Base-by-base conservation (phyloP, 2,888 invertebrate genomes). In the Lycophotia porphyrea region DNA sequence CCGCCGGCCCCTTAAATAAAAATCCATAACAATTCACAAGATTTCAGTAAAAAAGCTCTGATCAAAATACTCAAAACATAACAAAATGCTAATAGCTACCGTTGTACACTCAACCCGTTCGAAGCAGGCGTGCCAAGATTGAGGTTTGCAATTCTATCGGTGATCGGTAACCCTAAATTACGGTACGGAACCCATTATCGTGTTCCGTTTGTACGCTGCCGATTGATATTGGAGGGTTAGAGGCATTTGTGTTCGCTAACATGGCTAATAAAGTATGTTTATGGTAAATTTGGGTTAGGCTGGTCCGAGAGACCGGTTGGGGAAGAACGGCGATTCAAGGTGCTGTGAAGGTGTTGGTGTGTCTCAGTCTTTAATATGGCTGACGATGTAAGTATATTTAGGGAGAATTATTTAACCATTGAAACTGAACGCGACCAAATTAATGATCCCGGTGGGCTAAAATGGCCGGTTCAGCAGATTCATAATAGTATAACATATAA, bases 141-240 rank as follows among this genome's bases (percentile, higher is more conserved):
- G 91, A 89, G 92, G 92, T 92, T 90, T 88, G 89, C 92, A 90
- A 92, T 93, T 92, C 92, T 90, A 93, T 91, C 83, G 91, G 89
- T 89, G 89, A 92, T 92, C 91, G 85, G 84, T 87, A 90, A 90
- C 90, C 91, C 91, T 91, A 92, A 92, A 93, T 93, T 92, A 92
- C 92, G 92, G 91, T 91, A 81, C 91, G 89, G 88, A 87, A 88
- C 89, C 88, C 90, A 89, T 91, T 88, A 90, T 89, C 85, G 89
- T 84, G 87, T 89, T 88, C 90, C 88, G 89, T 90, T 90, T 89
- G 89, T 90, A 86, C 85, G 89, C 85, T 86, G 80, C 82, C 91
- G 89, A 92, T 92, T 92, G 93, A 92, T 92, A 92, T 92, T 91
- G 90, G 87, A 82, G 87, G 86, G 87, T 88, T 88, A 85, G 80